Evolutionary conservation across 2,888 invertebrate genomes (phyloP).

Genomic region (Drosophila monieri): DNA sequence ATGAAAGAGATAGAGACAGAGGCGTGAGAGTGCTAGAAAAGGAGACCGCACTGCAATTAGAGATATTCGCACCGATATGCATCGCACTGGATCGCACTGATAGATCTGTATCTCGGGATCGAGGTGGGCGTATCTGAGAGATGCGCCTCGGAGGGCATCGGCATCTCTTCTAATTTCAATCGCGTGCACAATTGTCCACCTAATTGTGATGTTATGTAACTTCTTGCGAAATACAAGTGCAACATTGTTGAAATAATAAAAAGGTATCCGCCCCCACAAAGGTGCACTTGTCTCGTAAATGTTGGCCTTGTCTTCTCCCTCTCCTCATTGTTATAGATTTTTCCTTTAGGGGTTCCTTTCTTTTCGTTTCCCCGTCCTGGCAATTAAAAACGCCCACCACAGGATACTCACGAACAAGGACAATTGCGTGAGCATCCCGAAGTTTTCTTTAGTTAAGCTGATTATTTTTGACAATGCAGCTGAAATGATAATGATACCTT

Average conservation of each 20-base stretch:
- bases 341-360: background rate
- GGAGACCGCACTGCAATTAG: constrained; percentile 48
- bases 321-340: constrained; percentile 29
- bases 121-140: constrained; percentile 26
- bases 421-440: constrained; percentile 60
- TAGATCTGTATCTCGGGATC: constrained; percentile 4
- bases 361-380: constrained; percentile 1
- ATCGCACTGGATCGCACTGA: too few relatives aligned
- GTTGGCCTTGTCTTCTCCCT: background rate
- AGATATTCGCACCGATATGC: constrained; percentile 52
- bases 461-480: constrained; percentile 57
- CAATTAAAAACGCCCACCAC: constrained; percentile 64
- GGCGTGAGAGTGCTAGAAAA: constrained; percentile 10
- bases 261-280: constrained; percentile 5
- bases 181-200: constrained; percentile 42
- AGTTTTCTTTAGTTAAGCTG: constrained; percentile 64
- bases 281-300: constrained; percentile 23
- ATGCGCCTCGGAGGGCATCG: constrained; percentile 10
- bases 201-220: constrained; percentile 38
- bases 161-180: too few relatives aligned
- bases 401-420: constrained; percentile 30
- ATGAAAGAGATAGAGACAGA: background rate
- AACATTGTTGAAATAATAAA: background rate
- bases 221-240: constrained; percentile 48
- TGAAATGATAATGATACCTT: constrained; percentile 49